Base-by-base conservation (phyloP, 2,113 vertebrate genomes). In the Nyctibius bracteatus region DNA sequence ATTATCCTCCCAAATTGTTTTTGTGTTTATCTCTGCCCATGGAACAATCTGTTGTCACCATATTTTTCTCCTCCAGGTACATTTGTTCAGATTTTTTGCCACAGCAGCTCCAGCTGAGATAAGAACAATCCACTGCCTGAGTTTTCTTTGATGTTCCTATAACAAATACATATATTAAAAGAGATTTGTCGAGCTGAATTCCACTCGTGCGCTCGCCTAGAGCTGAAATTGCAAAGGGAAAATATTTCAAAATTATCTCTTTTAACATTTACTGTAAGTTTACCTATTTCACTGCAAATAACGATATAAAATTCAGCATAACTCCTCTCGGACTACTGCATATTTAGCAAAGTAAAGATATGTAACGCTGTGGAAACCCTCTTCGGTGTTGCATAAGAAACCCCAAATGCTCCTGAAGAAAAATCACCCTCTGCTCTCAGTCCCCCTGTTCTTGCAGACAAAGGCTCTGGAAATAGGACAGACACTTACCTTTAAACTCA, bases 401-500 rank as follows among this genome's bases (percentile, higher is more conserved):
- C 1, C 23, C 37, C 77, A 51, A 88, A 63, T 12, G 44, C 28
- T 94, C 41, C 2, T 1, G 67, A 43, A 81, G 55, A 35, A 88
- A 95, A 81, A 52, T 4, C 23, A 4, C n/a, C 20, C 37, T 25
- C 43, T 28, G 62, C 86, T 84, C 61, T 21, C 63, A 4, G 65
- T 14, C 52, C 63, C 88, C 46, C 24, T 79, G 14, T 27, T 31
- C 83, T 30, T 46, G 35, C 75, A 51, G 46, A 92, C 84, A 94
- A 92, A 90, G 52, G 59, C 85, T 91, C 71, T 59, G 78, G 10
- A 49, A 51, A 70, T 0, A 58, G 81, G 41, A 31, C 67, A 19
- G 86, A n/a, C 91, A 82, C 90, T 95, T 95, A 94, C 94, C 96
- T 96, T 82, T 2, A 19, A 51, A 90, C 39, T 92, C 94, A 52